phyloP scores from a whole-genome alignment of 2,797 vertebrate species.

The Eupleurogrammus muticus region DNA sequence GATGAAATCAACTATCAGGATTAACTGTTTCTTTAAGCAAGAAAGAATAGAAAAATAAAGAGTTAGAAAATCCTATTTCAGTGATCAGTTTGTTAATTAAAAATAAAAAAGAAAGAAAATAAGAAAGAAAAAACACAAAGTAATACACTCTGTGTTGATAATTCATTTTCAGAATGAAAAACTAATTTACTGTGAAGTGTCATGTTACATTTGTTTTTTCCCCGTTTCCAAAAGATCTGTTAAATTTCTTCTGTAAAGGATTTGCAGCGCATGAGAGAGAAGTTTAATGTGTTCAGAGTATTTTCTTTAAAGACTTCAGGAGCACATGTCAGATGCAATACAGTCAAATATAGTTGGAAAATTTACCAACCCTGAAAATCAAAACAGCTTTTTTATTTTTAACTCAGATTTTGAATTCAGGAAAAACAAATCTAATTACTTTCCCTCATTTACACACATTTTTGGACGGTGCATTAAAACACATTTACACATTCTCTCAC shows the following conservation, averaged over 20 bases:
- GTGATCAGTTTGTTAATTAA: conserved; percentile 12
- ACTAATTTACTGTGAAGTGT: conserved; percentile 30
- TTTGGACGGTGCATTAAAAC: conserved; percentile 12
- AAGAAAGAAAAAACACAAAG: background rate
- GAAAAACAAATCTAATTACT: background rate
- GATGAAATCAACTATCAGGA: background rate
- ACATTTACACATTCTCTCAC: conserved; percentile 9
- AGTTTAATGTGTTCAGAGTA: conserved; percentile 17
- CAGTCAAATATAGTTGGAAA: background rate
- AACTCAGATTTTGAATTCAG: background rate
- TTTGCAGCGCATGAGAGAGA: conserved; percentile 9
- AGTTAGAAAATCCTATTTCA: conserved; percentile 17
- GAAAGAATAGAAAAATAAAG: background rate
- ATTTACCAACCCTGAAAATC: background rate
- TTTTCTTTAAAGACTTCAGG: conserved; percentile 15
- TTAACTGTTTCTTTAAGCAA: conserved; percentile 6
- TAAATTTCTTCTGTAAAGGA: conserved; percentile 11
- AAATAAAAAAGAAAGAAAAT: conserved; percentile 1
- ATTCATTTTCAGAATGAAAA: conserved; percentile 45
- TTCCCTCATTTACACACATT: background rate
- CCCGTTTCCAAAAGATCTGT: background rate
- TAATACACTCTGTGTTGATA: conserved; percentile 38
- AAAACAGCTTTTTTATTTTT: too few relatives aligned
- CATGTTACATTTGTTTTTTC: conserved; percentile 1
- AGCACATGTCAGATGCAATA: conserved; percentile 15